These are phyloP conservation scores for Syngnathus scovelli DNA, from an alignment of 2,113 vertebrate genomes.

Conservation along the genomic window DNA sequence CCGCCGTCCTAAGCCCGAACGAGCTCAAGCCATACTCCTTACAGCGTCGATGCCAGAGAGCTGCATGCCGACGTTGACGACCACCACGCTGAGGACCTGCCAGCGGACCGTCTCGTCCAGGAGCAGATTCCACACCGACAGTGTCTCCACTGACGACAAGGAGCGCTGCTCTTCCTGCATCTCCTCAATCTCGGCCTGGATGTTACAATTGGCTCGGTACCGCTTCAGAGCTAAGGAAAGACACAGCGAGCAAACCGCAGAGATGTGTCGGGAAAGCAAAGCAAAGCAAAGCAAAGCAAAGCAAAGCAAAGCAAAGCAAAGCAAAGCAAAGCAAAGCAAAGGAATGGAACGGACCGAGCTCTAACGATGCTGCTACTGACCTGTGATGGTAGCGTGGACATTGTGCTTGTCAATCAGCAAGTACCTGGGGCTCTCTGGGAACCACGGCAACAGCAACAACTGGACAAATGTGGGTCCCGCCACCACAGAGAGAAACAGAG, in stretches of 20 bases:
- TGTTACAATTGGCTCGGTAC: conserved; percentile 74
- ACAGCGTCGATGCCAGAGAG: conserved; percentile 87
- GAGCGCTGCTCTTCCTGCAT: conserved; percentile 84
- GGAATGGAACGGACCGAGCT: no score
- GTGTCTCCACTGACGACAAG: conserved; percentile 67
- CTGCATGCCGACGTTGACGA: conserved; percentile 88
- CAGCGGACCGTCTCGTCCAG: conserved; percentile 70
- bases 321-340: no score
- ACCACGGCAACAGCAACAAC: conserved; percentile 81
- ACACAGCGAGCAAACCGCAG: not conserved
- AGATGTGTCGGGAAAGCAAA: no score
- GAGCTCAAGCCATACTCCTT: conserved; percentile 45
- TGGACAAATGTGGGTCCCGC: conserved; percentile 80
- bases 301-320: no score
- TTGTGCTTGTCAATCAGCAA: conserved; percentile 85
- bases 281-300: no score
- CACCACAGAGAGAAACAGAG: conserved; percentile 78
- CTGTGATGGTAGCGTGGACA: conserved; percentile 74
- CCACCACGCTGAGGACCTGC: conserved; percentile 80
- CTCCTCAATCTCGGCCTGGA: conserved; percentile 81
- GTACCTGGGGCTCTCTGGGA: conserved; percentile 87
- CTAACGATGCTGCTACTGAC: conserved; percentile 54
- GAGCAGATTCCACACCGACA: conserved; percentile 75
- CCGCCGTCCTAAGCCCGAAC: no score
- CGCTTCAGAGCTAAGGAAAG: conserved; percentile 68